A percentile compares a stretch with the other conserved stretches of the same genome.
Evolutionary conservation across 2,888 invertebrate genomes (phyloP).

Genomic region (Chelonus formosanus): DNA sequence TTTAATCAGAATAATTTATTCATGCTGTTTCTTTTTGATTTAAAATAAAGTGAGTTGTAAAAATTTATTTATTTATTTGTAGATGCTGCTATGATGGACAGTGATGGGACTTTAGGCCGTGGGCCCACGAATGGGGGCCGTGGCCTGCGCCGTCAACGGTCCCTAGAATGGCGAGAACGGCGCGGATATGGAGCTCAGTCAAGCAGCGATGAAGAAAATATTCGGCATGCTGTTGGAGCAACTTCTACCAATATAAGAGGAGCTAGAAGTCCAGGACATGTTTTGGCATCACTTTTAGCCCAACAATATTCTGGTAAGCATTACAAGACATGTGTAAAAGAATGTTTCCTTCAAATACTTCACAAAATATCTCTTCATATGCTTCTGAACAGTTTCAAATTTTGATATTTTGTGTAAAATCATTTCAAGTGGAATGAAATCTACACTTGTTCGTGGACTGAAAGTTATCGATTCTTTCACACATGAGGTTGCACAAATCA

Average conservation of each 20-base stretch:
- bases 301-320: constrained; percentile 53
- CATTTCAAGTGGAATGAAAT: no score
- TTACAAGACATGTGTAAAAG: neutral
- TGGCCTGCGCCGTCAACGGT: constrained; percentile 68
- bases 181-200: constrained; percentile 68
- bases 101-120: constrained; percentile 60
- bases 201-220: constrained; percentile 56
- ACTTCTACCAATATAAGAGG: constrained; percentile 48
- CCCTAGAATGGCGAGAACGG: constrained; percentile 70
- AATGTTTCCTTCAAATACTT: neutral
- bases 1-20: no score
- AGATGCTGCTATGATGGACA: constrained; percentile 60
- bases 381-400: no score
- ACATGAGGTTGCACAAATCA: no score
- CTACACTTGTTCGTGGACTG: no score
- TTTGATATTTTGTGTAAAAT: no score
- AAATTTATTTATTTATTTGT: no score
- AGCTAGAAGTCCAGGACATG: constrained; percentile 54
- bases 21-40: neutral
- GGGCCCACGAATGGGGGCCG: constrained; percentile 58
- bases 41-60: neutral
- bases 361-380: neutral
- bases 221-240: constrained; percentile 51
- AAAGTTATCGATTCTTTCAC: no score
- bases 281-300: constrained; percentile 53